Base-by-base conservation (phyloP, 2,888 invertebrate species). In the Hermodice carunculata region DNA sequence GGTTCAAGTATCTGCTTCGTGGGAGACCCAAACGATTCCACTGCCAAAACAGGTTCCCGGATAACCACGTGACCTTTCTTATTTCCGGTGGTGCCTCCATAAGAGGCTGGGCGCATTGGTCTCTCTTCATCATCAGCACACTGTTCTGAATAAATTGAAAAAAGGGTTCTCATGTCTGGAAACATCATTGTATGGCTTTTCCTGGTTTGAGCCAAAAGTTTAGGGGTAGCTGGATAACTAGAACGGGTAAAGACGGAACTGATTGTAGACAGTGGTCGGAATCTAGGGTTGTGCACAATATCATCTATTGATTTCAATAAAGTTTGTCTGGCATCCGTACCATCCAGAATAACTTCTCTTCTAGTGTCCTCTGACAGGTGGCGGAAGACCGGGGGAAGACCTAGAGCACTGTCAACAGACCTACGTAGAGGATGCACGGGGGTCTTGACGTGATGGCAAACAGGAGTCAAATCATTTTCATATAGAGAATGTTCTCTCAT, bases 101-200 rank as follows among this genome's bases (percentile, higher is more conserved):
- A n/a, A n/a, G n/a, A n/a, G n/a, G n/a, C n/a, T n/a, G n/a, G n/a
- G n/a, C n/a, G n/a, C n/a, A n/a, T n/a, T n/a, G n/a, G n/a, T n/a
- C n/a, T n/a, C n/a, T n/a, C n/a, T n/a, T n/a, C n/a, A n/a, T n/a
- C n/a, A n/a, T 6, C 32, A 3, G 52, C 64, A 57, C 78, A 81
- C 61, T 82, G 82, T 29, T 81, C 81, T 1, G 80, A 79, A 67
- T 82, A 82, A 19, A 80, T 75, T 57, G 71, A 72, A 63, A 82
- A 81, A 44, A 82, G 69, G 1, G 76, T 74, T 14, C 72, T 69
- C 75, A 80, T 76, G 48, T 76, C 76, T 0, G 78, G 75, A 19
- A 75, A 51, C 6, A 11, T 65, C 2, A 71, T 63, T 28, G 71
- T 71, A 17, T 69, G 73, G 32, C 68, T 70, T 31, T 73, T 56